Base-by-base conservation (phyloP, 2,888 invertebrate species). In the Ctenicera cuprea region DNA sequence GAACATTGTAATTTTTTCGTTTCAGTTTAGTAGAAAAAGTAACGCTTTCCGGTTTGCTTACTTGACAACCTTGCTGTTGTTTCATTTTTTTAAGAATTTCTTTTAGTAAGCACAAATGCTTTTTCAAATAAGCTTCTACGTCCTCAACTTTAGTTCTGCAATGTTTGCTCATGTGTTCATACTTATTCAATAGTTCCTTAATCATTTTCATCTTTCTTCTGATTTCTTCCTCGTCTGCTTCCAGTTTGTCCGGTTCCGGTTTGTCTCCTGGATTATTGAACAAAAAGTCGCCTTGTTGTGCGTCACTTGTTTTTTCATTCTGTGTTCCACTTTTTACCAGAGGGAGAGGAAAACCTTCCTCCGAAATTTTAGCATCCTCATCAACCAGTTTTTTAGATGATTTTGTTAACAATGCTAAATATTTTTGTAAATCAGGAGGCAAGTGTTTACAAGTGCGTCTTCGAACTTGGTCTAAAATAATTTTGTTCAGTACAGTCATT, bases 101-200 rank as follows among this genome's bases (percentile, higher is more conserved):
- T 41, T 63, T 75, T 54, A 85, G 71, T 81, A 85, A 81, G 3
- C 77, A 73, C 59, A 86, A 76, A 73, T 87, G 85, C 20, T 83
- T 79, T 48, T 82, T 77, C n/a, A 87, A 82, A 72, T 85, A 87
- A 22, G 84, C 83, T 65, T 83, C 83, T 3, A 87, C 84, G 0
- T 85, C 83, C 73, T 82, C 81, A 0, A 86, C 86, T 70, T 83
- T 79, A 30, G 82, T 78, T 70, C 84, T 84, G 65, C 85, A 85
- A 9, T 78, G 78, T 0, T 79, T 78, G 1, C 83, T 83, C 77
- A 87, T 77, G 9, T 81, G 78, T 33, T 85, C 77, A 77, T 84
- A 87, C 74, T 83, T 84, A 5, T 77, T 77, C 33, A 86, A 68
- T 48, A 87, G 74, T 33, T 81, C 80, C 61, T 80, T 78, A 18